Evolutionary conservation across 2,888 invertebrate species (phyloP), one percentile per base, ranked within the genome.

Genomic region (Cantharis flavilabris): DNA sequence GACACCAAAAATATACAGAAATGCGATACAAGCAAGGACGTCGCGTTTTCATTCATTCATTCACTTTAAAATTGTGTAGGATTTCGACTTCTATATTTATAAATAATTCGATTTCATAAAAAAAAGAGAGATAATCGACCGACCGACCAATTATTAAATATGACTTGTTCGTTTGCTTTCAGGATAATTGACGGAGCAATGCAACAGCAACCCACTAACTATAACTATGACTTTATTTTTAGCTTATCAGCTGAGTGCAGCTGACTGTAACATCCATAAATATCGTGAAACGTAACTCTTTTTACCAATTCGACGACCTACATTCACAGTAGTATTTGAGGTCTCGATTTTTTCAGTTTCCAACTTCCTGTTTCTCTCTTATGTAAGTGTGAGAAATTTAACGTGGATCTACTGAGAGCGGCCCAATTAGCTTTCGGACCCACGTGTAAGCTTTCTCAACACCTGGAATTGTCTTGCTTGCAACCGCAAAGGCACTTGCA

Each of bases 1-100:
- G 75, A 75, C 75, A 75, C 71, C 62, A 62, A 65, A 72, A 74
- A 72, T 69, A 76, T 62, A 76, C 72, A 76, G 72, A 72, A 62
- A 49, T 49, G n/a, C 10, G n/a, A 49, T 49, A 49, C 49, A 49
- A n/a, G 72, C 75, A 75, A 75, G 75, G 75, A 71, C 75, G 49
- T 26, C 65, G 71, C 72, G 72, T 76, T 76, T 71, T 72, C 76
- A 76, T 76, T 76, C 76, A 76, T 76, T 76, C 76, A 76, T 72
- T 23, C 64, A 33, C 69, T 65, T 30, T 10, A 11, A 30, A 30
- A 10, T 49, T 71, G 65, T 71, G 71, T 75, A 70, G 70, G 74
- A 63, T 75, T 67, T 49, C 7, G 2, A 33, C 13, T 13, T 33
- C 33, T 5, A 33, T 33, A n/a, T n/a, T 33, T 33, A 49, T 49